These are phyloP conservation scores for Etheostoma cragini DNA, from an alignment of 2,113 vertebrate genomes.

Conservation along the genomic window DNA sequence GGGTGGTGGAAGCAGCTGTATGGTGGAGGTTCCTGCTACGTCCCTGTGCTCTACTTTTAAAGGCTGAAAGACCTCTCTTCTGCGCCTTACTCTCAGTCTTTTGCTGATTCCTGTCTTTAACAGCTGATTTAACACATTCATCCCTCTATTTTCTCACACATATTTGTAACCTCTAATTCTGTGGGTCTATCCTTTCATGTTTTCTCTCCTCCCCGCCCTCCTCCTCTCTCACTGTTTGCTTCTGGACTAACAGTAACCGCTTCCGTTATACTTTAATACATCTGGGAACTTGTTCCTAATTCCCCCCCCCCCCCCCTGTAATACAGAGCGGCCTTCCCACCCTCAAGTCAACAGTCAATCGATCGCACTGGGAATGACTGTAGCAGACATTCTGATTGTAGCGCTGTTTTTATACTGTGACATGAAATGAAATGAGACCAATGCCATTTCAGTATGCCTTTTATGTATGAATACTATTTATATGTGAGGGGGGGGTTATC, in stretches of 20 bases:
- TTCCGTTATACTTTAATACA: constrained; percentile 52
- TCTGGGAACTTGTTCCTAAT: constrained; percentile 49
- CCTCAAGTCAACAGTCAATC: constrained; percentile 44
- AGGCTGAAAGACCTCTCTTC: constrained; percentile 35
- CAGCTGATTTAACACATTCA: constrained; percentile 18
- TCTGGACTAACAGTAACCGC: constrained; percentile 64
- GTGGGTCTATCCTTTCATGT: constrained; percentile 5
- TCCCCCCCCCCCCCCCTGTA: constrained; percentile 29
- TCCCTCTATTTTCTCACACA: constrained; percentile 24
- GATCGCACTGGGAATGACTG: constrained; percentile 56
- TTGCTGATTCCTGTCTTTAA: constrained; percentile 21
- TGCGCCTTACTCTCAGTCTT: constrained; percentile 22
- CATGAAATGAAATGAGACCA: constrained; percentile 43
- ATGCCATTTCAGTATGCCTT: constrained; percentile 67
- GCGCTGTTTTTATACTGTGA: constrained; percentile 48
- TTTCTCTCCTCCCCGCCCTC: constrained; percentile 14
- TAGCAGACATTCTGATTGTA: constrained; percentile 68
- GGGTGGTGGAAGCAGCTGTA: constrained; percentile 50
- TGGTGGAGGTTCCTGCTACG: constrained; percentile 64
- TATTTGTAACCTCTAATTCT: constrained; percentile 20
- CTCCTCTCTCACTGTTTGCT: constrained; percentile 44
- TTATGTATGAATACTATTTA: constrained; percentile 65
- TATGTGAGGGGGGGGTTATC: constrained; percentile 45
- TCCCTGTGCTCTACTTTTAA: constrained; percentile 47
- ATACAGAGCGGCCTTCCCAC: constrained; percentile 58